These are phyloP conservation scores for Drosophila monieri DNA, from an alignment of 2,888 invertebrate genomes.

Conservation along the genomic window DNA sequence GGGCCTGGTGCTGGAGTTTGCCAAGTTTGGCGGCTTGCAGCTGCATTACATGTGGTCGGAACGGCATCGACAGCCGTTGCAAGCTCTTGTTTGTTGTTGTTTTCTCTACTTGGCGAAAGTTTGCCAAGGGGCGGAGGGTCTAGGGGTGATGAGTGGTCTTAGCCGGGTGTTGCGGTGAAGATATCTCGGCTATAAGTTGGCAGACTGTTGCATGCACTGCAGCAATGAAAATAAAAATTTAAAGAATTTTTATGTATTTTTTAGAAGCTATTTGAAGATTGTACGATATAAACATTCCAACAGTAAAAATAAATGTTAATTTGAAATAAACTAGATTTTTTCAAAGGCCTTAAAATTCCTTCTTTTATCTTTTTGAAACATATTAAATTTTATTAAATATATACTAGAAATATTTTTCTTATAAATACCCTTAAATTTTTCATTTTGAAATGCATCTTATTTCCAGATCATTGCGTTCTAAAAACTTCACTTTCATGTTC, in stretches of 20 bases:
- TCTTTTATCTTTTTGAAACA: not conserved
- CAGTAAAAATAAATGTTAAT: no score
- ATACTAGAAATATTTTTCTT: not conserved
- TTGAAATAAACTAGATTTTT: no score
- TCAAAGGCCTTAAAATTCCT: not conserved
- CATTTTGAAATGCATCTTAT: not conserved
- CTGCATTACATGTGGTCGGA: constrained; percentile 64
- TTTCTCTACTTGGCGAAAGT: constrained; percentile 36
- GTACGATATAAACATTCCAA: not conserved
- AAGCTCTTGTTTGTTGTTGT: constrained; percentile 48
- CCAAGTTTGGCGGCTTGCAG: constrained; percentile 62
- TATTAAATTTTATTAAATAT: not conserved
- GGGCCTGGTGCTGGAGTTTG: constrained; percentile 36
- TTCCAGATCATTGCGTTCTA: not conserved
- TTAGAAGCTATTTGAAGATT: not conserved
- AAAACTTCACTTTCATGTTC: not conserved
- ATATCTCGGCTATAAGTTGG: constrained; percentile 18
- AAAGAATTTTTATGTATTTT: not conserved
- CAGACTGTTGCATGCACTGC: constrained; percentile 53
- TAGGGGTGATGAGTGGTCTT: constrained; percentile 12
- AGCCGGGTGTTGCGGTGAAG: constrained; percentile 19
- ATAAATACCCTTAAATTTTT: not conserved
- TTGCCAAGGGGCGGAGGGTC: constrained; percentile 21
- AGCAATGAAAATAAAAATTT: not conserved
- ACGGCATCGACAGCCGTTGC: constrained; percentile 60